Conservation (phyloP, 2,113 vertebrate species). For the Crotalus horridus region DNA sequence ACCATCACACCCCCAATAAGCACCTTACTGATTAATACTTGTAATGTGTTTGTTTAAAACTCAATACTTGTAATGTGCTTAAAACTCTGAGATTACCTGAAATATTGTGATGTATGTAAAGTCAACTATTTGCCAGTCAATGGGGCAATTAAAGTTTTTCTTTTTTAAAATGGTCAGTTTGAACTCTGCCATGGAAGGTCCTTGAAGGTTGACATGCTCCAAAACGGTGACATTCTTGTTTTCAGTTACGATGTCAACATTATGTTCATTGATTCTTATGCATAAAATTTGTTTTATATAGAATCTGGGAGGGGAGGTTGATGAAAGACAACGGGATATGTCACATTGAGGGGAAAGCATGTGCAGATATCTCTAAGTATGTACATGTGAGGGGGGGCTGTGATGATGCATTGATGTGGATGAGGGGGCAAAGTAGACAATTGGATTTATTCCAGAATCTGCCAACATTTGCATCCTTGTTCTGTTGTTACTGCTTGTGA, state of each 20-base stretch:
- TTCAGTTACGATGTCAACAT: neutral
- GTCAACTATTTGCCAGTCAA: neutral
- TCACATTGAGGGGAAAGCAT: neutral
- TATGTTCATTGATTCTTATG: neutral
- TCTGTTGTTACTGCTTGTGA: neutral
- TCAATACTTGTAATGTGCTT: neutral
- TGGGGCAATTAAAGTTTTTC: neutral
- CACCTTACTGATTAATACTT: neutral
- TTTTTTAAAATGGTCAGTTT: neutral
- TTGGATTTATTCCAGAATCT: neutral
- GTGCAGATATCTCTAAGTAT: neutral
- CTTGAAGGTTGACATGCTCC: neutral
- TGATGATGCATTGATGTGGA: neutral
- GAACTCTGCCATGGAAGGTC: neutral
- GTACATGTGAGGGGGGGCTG: neutral
- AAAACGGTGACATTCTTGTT: neutral
- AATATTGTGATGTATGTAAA: neutral
- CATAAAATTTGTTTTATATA: neutral
- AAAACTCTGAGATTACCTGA: neutral
- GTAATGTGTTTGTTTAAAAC: neutral
- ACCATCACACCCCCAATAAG: neutral
- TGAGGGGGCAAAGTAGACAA: neutral
- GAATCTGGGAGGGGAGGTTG: neutral
- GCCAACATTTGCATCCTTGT: neutral
- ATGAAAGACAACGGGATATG: neutral